Conservation (phyloP, 2,888 invertebrate genomes). For the Eucriotettix oculatus region DNA sequence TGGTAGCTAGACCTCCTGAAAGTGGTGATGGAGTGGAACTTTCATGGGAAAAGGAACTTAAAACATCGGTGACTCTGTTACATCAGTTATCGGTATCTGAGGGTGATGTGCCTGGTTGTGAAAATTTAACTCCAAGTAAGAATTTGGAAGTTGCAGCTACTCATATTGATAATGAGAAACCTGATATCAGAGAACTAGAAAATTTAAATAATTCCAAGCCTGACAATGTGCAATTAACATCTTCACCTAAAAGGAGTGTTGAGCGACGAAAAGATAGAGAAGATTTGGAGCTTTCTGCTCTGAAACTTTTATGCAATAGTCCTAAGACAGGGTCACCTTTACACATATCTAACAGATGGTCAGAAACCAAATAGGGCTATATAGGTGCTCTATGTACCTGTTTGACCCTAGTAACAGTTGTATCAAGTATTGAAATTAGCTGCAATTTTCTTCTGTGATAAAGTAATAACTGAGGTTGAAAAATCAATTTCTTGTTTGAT, state of each 20-base stretch:
- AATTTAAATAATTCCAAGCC: background rate
- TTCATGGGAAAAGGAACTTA: background rate
- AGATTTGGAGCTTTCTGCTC: background rate
- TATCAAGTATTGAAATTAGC: too few relatives aligned
- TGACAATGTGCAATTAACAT: background rate
- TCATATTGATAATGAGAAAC: background rate
- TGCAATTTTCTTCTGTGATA: too few relatives aligned
- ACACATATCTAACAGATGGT: background rate
- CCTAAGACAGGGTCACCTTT: background rate
- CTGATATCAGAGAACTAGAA: too few relatives aligned
- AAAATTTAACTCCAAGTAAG: background rate
- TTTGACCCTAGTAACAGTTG: too few relatives aligned
- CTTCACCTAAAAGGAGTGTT: background rate
- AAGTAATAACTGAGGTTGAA: too few relatives aligned
- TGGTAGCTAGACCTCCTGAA: constrained; percentile 57
- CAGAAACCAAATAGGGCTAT: too few relatives aligned
- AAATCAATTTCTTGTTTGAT: too few relatives aligned
- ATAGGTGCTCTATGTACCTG: too few relatives aligned
- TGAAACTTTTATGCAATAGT: background rate
- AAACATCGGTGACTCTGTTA: background rate
- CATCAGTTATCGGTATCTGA: background rate
- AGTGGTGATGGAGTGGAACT: constrained; percentile 33
- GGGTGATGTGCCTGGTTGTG: background rate
- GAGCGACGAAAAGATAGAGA: background rate
- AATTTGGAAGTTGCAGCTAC: background rate